Percentiles rank a stretch among this genome's conserved stretches.
These are phyloP conservation scores for Cirrhinus molitorella DNA, from an alignment of 2,797 vertebrate genomes.

Conservation along the genomic window DNA sequence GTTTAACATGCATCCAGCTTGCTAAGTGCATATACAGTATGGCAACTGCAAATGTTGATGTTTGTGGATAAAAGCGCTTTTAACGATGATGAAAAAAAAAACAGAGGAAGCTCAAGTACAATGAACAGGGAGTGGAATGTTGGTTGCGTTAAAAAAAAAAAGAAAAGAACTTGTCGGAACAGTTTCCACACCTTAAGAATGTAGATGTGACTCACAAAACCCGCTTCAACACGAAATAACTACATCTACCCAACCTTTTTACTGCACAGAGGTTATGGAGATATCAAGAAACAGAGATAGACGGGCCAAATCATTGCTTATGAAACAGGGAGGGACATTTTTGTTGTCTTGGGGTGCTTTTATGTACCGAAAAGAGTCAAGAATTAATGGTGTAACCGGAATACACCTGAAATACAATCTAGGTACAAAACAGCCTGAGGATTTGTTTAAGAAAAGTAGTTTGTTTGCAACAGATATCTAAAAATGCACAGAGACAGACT, in stretches of 20 bases:
- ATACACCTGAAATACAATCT: constrained; percentile 21
- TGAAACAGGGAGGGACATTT: not conserved
- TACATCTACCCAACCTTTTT: constrained; percentile 4
- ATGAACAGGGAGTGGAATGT: constrained; percentile 21
- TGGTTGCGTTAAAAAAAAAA: not conserved
- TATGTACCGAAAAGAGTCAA: not conserved
- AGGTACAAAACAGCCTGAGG: not conserved
- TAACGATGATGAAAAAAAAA: not conserved
- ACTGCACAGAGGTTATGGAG: constrained; percentile 3
- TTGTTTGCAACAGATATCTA: not conserved
- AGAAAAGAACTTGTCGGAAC: not conserved
- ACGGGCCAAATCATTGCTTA: no score
- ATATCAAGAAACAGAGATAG: not conserved
- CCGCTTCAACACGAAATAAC: not conserved
- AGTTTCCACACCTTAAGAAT: not conserved
- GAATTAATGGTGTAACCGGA: not conserved
- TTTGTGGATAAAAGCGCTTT: not conserved
- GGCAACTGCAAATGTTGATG: not conserved
- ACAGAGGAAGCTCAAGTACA: not conserved
- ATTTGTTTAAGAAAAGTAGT: not conserved
- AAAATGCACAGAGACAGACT: not conserved
- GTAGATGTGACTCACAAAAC: constrained; percentile 6
- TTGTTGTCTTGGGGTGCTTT: not conserved
- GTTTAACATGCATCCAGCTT: not conserved
- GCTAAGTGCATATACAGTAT: not conserved